A percentile compares a stretch with the other conserved stretches of the same genome.
phyloP scores from a whole-genome alignment of 2,113 vertebrate genomes.

The Polyodon spathula region DNA sequence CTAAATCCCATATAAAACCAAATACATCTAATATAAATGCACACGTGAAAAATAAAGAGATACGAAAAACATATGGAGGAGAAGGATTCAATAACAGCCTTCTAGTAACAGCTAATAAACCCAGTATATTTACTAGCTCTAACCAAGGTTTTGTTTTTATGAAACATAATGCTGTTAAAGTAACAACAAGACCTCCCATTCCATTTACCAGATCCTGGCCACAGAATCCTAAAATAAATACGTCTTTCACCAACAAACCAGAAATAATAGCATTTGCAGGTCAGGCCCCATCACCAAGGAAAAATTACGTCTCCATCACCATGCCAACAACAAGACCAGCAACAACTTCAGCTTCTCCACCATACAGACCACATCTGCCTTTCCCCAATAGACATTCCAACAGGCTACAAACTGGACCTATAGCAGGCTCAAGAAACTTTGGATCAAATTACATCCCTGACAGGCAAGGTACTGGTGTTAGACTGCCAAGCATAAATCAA shows the following conservation, averaged over 20 bases:
- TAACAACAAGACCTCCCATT: constrained; percentile 22
- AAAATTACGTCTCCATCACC: background rate
- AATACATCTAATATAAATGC: background rate
- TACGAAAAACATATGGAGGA: constrained; percentile 13
- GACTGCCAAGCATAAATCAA: constrained; percentile 20
- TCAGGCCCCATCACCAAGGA: constrained; percentile 24
- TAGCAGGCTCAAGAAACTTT: constrained; percentile 35
- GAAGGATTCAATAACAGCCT: background rate
- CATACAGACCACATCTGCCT: constrained; percentile 17
- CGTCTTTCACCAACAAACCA: constrained; percentile 40
- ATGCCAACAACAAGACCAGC: constrained; percentile 4
- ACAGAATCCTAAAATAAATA: constrained; percentile 19
- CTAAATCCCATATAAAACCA: constrained; percentile 5
- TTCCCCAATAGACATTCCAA: constrained; percentile 4
- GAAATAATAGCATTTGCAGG: constrained; percentile 33
- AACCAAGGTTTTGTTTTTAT: constrained; percentile 22
- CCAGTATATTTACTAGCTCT: constrained; percentile 16
- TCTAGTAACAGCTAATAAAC: constrained; percentile 14
- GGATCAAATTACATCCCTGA: constrained; percentile 58
- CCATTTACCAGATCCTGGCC: constrained; percentile 24
- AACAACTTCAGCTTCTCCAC: background rate
- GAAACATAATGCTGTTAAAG: constrained; percentile 7
- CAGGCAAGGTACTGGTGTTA: constrained; percentile 28
- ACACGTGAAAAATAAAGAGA: too few relatives aligned
- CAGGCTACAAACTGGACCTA: constrained; percentile 21